Conservation (phyloP, 2,888 invertebrate species). For the Camponotus fellah region DNA sequence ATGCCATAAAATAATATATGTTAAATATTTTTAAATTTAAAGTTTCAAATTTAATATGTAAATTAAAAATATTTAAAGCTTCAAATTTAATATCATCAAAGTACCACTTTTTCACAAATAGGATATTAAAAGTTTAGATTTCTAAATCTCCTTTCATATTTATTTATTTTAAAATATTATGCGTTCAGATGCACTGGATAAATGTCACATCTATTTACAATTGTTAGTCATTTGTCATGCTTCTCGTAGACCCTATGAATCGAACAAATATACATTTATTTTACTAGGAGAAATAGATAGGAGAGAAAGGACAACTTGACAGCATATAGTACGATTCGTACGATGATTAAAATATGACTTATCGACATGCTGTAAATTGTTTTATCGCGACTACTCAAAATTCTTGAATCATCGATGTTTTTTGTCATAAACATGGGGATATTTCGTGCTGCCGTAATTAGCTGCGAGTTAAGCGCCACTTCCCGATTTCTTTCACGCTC, state of each 20-base stretch:
- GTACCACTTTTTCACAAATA: not conserved
- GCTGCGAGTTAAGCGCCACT: conserved; percentile 47
- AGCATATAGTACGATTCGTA: conserved; percentile 2
- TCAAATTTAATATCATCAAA: not conserved
- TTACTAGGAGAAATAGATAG: conserved; percentile 13
- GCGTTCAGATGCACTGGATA: not conserved
- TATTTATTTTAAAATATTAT: not conserved
- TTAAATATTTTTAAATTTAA: not conserved
- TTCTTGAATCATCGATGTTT: conserved; percentile 5
- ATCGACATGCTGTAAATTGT: conserved; percentile 44
- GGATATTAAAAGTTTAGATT: not conserved
- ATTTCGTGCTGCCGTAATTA: conserved; percentile 41
- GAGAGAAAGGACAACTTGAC: not conserved
- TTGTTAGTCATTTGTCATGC: conserved; percentile 14
- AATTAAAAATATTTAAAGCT: not conserved
- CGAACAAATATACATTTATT: conserved; percentile 27
- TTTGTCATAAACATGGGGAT: conserved; percentile 31
- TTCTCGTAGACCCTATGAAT: not conserved
- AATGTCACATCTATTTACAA: conserved; percentile 5
- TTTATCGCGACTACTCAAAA: conserved; percentile 55
- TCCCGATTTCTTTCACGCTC: conserved; percentile 54
- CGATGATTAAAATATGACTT: conserved; percentile 61
- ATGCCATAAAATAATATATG: not conserved
- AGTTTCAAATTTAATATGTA: not conserved
- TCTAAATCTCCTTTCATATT: not conserved